These are phyloP conservation scores for Gymnocheta viridis DNA, from an alignment of 2,888 invertebrate genomes.

Conservation along the genomic window DNA sequence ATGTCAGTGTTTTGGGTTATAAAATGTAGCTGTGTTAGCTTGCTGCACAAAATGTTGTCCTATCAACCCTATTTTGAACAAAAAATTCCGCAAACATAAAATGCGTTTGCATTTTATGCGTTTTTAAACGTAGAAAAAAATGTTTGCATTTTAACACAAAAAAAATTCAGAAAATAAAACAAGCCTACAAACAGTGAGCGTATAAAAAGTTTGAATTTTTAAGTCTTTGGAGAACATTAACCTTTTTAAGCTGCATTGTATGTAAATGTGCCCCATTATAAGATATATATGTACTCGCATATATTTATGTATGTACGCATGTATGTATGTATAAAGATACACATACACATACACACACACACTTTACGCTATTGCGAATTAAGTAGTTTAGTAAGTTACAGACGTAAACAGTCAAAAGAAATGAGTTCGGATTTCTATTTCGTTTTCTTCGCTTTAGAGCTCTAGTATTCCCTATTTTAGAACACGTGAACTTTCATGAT, in stretches of 20 bases:
- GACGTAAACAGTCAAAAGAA: conserved; percentile 7
- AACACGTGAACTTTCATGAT: conserved; percentile 7
- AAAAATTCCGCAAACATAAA: conserved; percentile 59
- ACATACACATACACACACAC: conserved; percentile 25
- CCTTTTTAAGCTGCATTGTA: conserved; percentile 76
- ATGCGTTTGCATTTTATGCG: conserved; percentile 70
- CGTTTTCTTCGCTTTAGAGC: neutral
- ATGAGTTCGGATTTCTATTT: conserved; percentile 6
- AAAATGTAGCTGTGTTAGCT: neutral
- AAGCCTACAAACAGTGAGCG: conserved; percentile 29
- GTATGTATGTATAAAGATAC: conserved; percentile 42
- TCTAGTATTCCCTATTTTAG: conserved; percentile 3
- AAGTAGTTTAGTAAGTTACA: conserved; percentile 40
- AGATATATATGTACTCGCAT: conserved; percentile 36
- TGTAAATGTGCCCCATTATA: conserved; percentile 50
- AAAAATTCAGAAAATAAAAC: conserved; percentile 28
- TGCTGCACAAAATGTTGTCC: conserved; percentile 34
- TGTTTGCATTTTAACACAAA: conserved; percentile 55
- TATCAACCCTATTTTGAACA: conserved; percentile 65
- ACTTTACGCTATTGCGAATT: neutral
- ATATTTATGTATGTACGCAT: too few species aligned
- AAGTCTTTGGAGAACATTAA: conserved; percentile 80
- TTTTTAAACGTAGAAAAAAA: conserved; percentile 66
- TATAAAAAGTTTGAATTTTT: conserved; percentile 74
- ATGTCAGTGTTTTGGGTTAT: conserved; percentile 47